These are phyloP conservation scores for Chloropsis hardwickii DNA, from an alignment of 2,113 vertebrate species.

Conservation along the genomic window DNA sequence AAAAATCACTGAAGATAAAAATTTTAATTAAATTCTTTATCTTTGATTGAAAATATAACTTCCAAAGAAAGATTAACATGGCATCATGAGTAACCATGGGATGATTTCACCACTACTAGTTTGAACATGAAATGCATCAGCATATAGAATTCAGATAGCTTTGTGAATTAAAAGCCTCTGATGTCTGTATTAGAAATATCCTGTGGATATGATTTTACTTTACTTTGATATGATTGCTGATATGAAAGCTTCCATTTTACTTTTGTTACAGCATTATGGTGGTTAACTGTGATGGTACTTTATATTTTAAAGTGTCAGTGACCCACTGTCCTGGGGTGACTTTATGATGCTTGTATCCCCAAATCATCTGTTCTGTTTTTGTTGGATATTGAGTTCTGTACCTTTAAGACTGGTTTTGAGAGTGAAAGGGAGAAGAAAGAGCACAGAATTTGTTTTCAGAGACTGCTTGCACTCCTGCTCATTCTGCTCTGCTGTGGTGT, in stretches of 20 bases:
- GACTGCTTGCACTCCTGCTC: too few relatives aligned
- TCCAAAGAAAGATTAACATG: conserved; percentile 63
- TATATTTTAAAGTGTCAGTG: background rate
- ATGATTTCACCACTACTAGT: conserved; percentile 70
- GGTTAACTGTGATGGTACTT: conserved; percentile 3
- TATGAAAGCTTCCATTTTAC: conserved; percentile 69
- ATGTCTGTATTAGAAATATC: conserved; percentile 70
- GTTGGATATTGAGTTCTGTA: too few relatives aligned
- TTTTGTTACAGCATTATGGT: conserved; percentile 36
- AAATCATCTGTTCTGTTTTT: too few relatives aligned
- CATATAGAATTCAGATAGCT: conserved; percentile 54
- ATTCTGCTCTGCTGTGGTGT: too few relatives aligned
- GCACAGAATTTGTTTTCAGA: too few relatives aligned
- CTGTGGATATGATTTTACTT: conserved; percentile 17
- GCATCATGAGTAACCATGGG: conserved; percentile 54
- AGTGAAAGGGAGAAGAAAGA: too few relatives aligned
- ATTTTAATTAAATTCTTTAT: conserved; percentile 73
- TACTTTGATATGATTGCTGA: too few relatives aligned
- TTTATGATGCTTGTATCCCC: too few relatives aligned
- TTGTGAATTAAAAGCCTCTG: conserved; percentile 66
- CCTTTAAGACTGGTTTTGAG: too few relatives aligned
- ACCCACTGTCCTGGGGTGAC: background rate
- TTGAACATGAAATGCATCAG: conserved; percentile 64
- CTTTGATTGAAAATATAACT: conserved; percentile 67
- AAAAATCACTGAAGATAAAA: conserved; percentile 44